A percentile compares a stretch with the other conserved stretches of the same genome.
These are phyloP conservation scores for Craseonycteris thonglongyai DNA, from an alignment of 2,113 vertebrate genomes.

Conservation along the genomic window DNA sequence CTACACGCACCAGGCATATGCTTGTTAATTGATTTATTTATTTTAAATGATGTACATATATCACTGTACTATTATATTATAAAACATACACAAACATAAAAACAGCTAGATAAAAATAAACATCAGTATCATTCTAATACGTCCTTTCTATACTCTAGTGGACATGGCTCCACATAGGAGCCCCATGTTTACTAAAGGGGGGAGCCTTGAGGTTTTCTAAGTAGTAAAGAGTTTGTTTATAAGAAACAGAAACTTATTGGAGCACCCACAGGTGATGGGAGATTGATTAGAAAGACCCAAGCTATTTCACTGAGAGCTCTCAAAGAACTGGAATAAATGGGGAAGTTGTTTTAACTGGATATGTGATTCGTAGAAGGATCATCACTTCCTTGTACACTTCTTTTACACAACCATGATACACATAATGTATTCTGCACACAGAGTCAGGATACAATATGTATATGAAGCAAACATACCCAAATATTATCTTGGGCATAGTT, in stretches of 20 bases:
- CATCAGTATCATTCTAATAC: conserved; percentile 45
- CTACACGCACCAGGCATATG: conserved; percentile 61
- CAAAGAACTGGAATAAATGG: conserved; percentile 36
- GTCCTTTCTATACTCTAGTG: conserved; percentile 38
- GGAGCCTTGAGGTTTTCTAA: conserved; percentile 25
- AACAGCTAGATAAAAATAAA: conserved; percentile 71
- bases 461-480: conserved; percentile 54
- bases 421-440: conserved; percentile 40
- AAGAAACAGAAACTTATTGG: conserved; percentile 60
- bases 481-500: conserved; percentile 47
- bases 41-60: conserved; percentile 70
- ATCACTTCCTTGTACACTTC: conserved; percentile 21
- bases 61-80: conserved; percentile 69
- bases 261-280: conserved; percentile 29
- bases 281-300: conserved; percentile 44
- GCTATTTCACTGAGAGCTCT: conserved; percentile 34
- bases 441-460: conserved; percentile 54
- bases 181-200: conserved; percentile 13
- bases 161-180: conserved; percentile 4
- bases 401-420: conserved; percentile 20
- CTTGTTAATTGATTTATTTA: conserved; percentile 49
- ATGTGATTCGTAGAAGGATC: conserved; percentile 21
- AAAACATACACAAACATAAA: conserved; percentile 71
- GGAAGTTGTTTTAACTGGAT: conserved; percentile 22
- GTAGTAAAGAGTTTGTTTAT: conserved; percentile 36